A percentile compares a stretch with the other conserved stretches of the same genome.
Conservation (phyloP, 2,113 vertebrate species). For the Amia ocellicauda region DNA sequence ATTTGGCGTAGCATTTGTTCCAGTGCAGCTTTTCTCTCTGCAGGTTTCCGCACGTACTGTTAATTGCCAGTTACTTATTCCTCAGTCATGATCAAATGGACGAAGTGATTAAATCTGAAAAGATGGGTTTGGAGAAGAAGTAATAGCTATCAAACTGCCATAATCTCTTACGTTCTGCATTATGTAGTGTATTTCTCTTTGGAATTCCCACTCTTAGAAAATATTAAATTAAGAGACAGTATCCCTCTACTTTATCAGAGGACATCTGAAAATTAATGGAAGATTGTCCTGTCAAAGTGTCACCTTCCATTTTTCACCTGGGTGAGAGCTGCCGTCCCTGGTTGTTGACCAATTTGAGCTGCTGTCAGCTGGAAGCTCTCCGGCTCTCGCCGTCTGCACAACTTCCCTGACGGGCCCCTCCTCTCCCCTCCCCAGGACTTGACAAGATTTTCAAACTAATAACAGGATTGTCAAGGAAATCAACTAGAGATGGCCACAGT, state of each 20-base stretch:
- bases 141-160: conserved; percentile 9
- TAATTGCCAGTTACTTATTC: not conserved
- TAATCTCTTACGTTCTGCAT: conserved; percentile 34
- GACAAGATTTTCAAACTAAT: conserved; percentile 49
- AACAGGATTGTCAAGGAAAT: conserved; percentile 46
- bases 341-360: conserved; percentile 30
- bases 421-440: conserved; percentile 36
- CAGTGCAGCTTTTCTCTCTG: not conserved
- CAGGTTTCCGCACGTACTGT: not conserved
- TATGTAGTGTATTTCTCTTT: conserved; percentile 35
- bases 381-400: conserved; percentile 33
- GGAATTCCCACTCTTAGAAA: conserved; percentile 33
- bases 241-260: conserved; percentile 21
- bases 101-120: conserved; percentile 38
- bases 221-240: conserved; percentile 38
- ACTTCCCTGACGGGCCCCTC: conserved; percentile 41
- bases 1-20: not conserved
- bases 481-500: conserved; percentile 16
- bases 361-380: conserved; percentile 30
- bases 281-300: conserved; percentile 22
- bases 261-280: conserved; percentile 29
- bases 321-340: conserved; percentile 28
- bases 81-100: conserved; percentile 29
- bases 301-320: conserved; percentile 25
- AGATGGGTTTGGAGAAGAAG: not conserved